Evolutionary conservation across 1,140 invertebrate genomes (phyloP).

Genomic region (Matsumurasca onukii): DNA sequence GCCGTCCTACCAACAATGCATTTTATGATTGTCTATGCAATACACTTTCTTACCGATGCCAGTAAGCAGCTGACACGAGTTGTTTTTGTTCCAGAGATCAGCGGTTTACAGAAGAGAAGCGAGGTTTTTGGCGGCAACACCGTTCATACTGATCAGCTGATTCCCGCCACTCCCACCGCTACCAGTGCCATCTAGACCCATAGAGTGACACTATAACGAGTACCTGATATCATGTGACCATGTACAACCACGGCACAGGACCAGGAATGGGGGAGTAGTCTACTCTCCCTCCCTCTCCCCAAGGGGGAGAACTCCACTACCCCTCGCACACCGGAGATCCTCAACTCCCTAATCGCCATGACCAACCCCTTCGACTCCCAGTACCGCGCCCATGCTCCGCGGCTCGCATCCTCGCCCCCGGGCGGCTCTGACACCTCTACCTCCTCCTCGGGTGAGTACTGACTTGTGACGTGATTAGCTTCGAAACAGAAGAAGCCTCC

Average conservation of each 20-base stretch:
- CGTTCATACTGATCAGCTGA: slow-evolving; percentile 9
- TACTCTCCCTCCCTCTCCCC: slow-evolving; percentile 51
- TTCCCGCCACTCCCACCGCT: not conserved
- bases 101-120: not conserved
- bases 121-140: not conserved
- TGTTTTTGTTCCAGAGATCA: slow-evolving; percentile 7
- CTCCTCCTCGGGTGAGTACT: slow-evolving; percentile 13
- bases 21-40: no score
- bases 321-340: slow-evolving; percentile 83
- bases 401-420: slow-evolving; percentile 36
- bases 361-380: slow-evolving; percentile 79
- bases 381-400: slow-evolving; percentile 26
- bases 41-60: no score
- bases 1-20: no score
- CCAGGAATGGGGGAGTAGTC: slow-evolving; percentile 48
- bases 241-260: slow-evolving; percentile 58
- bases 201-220: slow-evolving; percentile 16
- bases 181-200: not conserved
- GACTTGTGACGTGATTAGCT: no score
- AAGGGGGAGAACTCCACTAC: slow-evolving; percentile 56
- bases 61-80: no score
- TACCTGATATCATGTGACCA: slow-evolving; percentile 36
- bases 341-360: slow-evolving; percentile 87
- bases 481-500: no score
- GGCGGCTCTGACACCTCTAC: slow-evolving; percentile 29